A percentile compares a stretch with the other conserved stretches of the same genome.
These are phyloP conservation scores for Myocastor coypus DNA, from an alignment of 2,113 vertebrate species.

Conservation along the genomic window DNA sequence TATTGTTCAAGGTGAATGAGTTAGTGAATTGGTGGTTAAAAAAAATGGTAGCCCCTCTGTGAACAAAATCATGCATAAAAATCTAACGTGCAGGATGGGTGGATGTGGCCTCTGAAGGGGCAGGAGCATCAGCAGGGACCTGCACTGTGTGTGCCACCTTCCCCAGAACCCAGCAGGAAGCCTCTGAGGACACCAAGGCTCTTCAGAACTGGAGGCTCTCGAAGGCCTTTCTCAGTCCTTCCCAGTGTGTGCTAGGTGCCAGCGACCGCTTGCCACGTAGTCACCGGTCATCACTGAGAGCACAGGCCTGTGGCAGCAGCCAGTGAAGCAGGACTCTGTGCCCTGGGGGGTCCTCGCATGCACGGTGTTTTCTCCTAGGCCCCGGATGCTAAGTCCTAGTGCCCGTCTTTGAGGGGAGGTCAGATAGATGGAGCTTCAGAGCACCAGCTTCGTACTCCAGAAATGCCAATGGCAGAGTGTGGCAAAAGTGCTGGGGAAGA, in stretches of 20 bases:
- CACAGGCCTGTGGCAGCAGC: too few species aligned
- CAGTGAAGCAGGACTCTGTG: neutral
- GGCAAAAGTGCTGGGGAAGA: neutral
- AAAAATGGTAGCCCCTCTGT: neutral
- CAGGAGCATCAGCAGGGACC: neutral
- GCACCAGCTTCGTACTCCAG: rapidly evolving
- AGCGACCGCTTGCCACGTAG: neutral
- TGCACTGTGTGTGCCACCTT: neutral
- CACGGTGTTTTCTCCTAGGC: neutral
- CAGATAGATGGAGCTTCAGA: rapidly evolving
- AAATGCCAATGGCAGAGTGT: rapidly evolving
- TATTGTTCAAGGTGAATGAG: neutral
- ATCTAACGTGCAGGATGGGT: neutral
- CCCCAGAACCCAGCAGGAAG: rapidly evolving
- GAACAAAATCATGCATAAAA: neutral
- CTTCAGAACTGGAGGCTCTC: too few species aligned
- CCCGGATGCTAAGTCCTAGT: neutral
- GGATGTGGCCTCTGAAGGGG: neutral
- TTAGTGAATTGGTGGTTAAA: neutral
- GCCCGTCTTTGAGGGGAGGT: rapidly evolving
- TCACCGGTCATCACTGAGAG: too few species aligned
- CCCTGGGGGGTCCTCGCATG: rapidly evolving
- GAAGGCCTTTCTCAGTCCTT: neutral
- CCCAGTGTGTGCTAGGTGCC: neutral
- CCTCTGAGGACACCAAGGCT: too few species aligned